These are phyloP conservation scores for Sarcophaga subvicina DNA, from an alignment of 2,888 invertebrate species.

Conservation along the genomic window DNA sequence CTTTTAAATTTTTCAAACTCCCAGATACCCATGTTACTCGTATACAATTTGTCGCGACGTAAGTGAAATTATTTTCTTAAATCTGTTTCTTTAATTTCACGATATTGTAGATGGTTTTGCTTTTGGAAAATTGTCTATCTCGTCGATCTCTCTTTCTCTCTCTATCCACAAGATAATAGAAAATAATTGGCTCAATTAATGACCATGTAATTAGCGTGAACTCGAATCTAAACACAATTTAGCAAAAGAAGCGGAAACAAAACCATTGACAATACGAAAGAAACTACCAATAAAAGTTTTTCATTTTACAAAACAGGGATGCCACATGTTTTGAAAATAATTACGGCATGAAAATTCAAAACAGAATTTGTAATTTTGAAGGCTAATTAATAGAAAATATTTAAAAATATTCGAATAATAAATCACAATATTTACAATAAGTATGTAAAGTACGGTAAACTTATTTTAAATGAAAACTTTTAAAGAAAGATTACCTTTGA, in stretches of 20 bases:
- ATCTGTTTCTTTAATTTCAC: slow-evolving; percentile 42
- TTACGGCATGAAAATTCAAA: too few species aligned
- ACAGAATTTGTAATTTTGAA: too few species aligned
- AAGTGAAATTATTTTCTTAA: not conserved
- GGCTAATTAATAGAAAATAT: too few species aligned
- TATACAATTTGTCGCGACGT: too few species aligned
- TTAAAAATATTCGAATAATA: too few species aligned
- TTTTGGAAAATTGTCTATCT: slow-evolving; percentile 3
- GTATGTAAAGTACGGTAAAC: too few species aligned
- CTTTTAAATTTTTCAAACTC: too few species aligned
- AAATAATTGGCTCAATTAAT: slow-evolving; percentile 74
- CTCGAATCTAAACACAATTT: slow-evolving; percentile 71
- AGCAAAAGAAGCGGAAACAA: slow-evolving; percentile 30
- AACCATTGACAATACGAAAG: slow-evolving; percentile 16
- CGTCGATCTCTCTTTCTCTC: not conserved
- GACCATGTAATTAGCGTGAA: slow-evolving; percentile 73
- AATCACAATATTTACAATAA: too few species aligned
- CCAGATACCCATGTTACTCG: too few species aligned
- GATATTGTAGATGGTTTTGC: not conserved
- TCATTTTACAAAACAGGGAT: not conserved
- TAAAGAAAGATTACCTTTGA: too few species aligned
- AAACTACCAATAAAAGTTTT: not conserved
- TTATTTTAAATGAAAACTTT: too few species aligned
- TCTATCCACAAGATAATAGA: slow-evolving; percentile 60
- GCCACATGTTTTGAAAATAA: not conserved